Evolutionary conservation across 2,888 invertebrate genomes (phyloP).

Genomic region (Caenorhabditis virilis): DNA sequence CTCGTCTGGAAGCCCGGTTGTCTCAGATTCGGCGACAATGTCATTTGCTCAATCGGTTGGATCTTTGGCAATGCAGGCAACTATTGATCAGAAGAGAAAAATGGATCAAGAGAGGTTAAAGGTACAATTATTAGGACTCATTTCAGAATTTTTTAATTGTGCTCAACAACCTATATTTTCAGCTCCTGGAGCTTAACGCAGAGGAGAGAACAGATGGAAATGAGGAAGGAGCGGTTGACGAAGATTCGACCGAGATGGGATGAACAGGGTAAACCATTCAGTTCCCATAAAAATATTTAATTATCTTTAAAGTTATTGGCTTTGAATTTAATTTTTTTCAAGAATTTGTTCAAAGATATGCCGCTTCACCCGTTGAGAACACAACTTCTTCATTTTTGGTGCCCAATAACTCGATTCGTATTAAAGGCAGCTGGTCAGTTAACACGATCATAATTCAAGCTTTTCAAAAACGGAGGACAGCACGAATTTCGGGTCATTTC

Average conservation of each 20-base stretch:
- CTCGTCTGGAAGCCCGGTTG: neutral
- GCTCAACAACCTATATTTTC: too few species aligned
- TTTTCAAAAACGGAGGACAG: too few species aligned
- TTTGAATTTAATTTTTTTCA: neutral
- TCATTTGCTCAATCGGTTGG: slow-evolving; percentile 17
- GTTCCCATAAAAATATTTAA: too few species aligned
- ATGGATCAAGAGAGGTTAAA: slow-evolving; percentile 11
- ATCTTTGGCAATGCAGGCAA: slow-evolving; percentile 9
- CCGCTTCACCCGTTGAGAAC: too few species aligned
- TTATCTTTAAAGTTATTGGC: neutral
- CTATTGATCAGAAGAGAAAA: slow-evolving; percentile 15
- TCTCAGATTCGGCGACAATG: slow-evolving; percentile 1
- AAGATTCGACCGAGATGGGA: slow-evolving; percentile 33
- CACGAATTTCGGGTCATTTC: too few species aligned
- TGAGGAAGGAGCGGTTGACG: slow-evolving; percentile 8
- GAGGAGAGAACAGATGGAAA: slow-evolving; percentile 11
- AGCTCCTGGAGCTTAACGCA: slow-evolving; percentile 11
- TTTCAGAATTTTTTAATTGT: too few species aligned
- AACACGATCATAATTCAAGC: too few species aligned
- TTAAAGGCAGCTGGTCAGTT: too few species aligned
- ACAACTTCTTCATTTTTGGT: too few species aligned
- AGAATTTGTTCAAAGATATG: neutral
- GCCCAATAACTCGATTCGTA: too few species aligned
- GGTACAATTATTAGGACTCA: too few species aligned
- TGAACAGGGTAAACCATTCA: slow-evolving; percentile 17